A percentile compares a stretch with the other conserved stretches of the same genome.
phyloP scores from a whole-genome alignment of 2,113 vertebrate genomes.

The Pelvicachromis taeniatus region DNA sequence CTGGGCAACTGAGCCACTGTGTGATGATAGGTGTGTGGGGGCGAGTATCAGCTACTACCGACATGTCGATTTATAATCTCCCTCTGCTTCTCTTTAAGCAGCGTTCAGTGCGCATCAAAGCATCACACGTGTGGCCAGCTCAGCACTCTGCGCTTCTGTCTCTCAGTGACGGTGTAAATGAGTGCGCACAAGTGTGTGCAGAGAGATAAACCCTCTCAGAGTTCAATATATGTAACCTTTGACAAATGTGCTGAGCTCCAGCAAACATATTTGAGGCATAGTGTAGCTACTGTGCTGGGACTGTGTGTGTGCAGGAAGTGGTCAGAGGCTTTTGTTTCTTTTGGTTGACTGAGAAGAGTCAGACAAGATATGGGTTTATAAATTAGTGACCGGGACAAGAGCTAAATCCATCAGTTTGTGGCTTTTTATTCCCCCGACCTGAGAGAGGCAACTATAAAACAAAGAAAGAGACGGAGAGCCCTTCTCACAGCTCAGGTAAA shows the following conservation, averaged over 20 bases:
- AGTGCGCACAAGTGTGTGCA: neutral
- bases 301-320: conserved; percentile 21
- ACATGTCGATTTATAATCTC: conserved; percentile 27
- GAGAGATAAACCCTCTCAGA: neutral
- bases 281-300: neutral
- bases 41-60: conserved; percentile 27
- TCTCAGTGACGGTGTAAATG: neutral
- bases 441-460: neutral
- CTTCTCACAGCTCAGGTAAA: neutral
- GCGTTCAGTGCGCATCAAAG: conserved; percentile 15
- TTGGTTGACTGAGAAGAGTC: conserved; percentile 1
- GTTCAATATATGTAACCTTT: neutral
- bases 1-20: conserved; percentile 7
- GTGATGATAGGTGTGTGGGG: conserved; percentile 26
- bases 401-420: conserved; percentile 1
- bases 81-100: neutral
- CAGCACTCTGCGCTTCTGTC: neutral
- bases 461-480: neutral
- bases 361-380: conserved; percentile 1
- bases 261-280: neutral
- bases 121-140: neutral
- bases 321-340: neutral
- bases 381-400: neutral
- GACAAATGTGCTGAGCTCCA: neutral
- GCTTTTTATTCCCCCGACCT: neutral